Evolutionary conservation across 2,888 invertebrate genomes (phyloP), one percentile per base, ranked within the genome.

Genomic region (Mythimna ferrago): DNA sequence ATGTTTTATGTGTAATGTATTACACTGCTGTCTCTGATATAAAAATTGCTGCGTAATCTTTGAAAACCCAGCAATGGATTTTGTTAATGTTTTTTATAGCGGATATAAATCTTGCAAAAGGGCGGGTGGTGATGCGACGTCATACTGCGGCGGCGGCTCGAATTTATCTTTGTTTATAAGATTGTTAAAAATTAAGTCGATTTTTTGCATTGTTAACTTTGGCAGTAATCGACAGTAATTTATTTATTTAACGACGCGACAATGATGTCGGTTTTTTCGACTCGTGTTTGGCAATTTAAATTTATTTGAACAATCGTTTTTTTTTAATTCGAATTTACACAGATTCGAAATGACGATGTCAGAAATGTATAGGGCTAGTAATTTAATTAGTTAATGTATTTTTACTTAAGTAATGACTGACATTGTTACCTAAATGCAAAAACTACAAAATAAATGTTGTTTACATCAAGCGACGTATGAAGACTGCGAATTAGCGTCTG

Each of bases 141-240:
- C 95, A 94, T 94, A 95, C 93, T 94, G 95, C 87, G 93, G 91
- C 78, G 71, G 91, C 90, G 91, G 92, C 91, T 91, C 91, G 91
- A 94, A 93, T 92, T 89, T 91, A 89, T 93, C 93, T 92, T 94
- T 94, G 94, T 94, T 95, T 93, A 93, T 93, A 89, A 86, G 89
- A 89, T 93, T 91, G 91, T 91, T 93, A 90, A 92, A 92, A 91
- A 91, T 88, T 89, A 87, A 87, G 88, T 84, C 72, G 70, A 83
- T 88, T 92, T 93, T 93, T 93, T 92, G 89, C 89, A 89, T 89
- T 88, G 88, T 89, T 86, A 86, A 85, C 85, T 91, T 91, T 89
- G 89, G 89, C 84, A 80, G 76, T 80, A 84, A 84, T 84, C 78
- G 81, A 80, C 80, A 84, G 74, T 82, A 84, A 87, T 89, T 89